Evolutionary conservation across 2,797 vertebrate species (phyloP), one percentile per base, ranked within the genome.

Genomic region (Enteromius mattozi): DNA sequence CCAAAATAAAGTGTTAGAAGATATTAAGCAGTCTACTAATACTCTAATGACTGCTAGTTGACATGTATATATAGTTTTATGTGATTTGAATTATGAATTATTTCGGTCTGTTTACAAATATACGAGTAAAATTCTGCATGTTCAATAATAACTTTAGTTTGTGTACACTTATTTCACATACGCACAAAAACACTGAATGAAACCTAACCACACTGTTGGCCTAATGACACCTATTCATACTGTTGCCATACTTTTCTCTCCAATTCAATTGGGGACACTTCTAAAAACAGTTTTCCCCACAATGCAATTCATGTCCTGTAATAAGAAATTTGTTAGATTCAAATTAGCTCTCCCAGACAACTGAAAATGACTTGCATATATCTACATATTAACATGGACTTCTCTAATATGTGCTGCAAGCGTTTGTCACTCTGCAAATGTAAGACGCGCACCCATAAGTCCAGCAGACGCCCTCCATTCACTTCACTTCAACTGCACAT

Each of bases 271-370:
- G 24, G 10, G 6, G 17, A 66, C 17, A 19, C 8, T 54, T 56
- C 49, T 17, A 37, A 59, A 13, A 45, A 56, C 45, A 56, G 21
- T 49, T n/a, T 37, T 69, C 37, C 13, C 19, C 65, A 51, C 12
- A 37, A 37, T 40, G 65, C 47, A 27, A 6, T 56, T 56, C 9
- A 54, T 49, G 4, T 17, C n/a, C 12, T 33, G 24, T 49, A 59
- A 17, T 47, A 61, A 35, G 54, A 70, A 42, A 70, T 66, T 33
- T 81, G 79, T 81, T 69, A 63, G 37, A 13, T 63, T 72, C 80
- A 37, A 47, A 47, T 82, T 74, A 76, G 66, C 47, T 40, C 49
- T 69, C 66, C 12, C 21, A 69, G 65, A 70, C 33, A 40, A 56
- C 24, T 70, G 30, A 71, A 59, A 56, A 56, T 37, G 9, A 42